Evolutionary conservation across 2,797 vertebrate species (phyloP), one percentile per base, ranked within the genome.

Genomic region (Clarias pachynema): DNA sequence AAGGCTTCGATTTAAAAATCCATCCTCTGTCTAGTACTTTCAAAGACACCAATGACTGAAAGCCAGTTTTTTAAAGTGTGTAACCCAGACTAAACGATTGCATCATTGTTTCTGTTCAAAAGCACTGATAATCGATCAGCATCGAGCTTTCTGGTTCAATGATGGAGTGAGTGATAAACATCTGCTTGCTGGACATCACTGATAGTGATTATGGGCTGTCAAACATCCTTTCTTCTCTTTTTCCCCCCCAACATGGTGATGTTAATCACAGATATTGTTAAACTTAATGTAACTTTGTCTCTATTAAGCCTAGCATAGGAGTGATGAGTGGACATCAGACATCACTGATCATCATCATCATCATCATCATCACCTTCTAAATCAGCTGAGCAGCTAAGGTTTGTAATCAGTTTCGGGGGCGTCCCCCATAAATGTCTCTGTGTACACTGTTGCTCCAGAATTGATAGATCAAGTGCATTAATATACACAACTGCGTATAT

Each of bases 161-260:
- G 85, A 88, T 88, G 88, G 85, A 88, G 88, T 86, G 74, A 79
- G 73, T 70, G 84, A 89, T 87, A 90, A 89, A 88, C 78, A 85
- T 72, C 65, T 75, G 56, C 73, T 82, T 29, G 85, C 88, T 89
- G 86, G 85, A 84, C 84, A 86, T 81, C 65, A 63, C 86, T 85
- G 89, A 90, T 90, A 90, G 86, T 85, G 85, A 87, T 87, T 85
- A 89, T 82, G 34, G 63, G 83, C 85, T 22, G 81, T 84, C 87
- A 89, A 87, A 89, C 86, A 86, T 85, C 79, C 83, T 86, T 2
- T 66, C 86, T 89, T 85, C 63, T 65, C 26, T 5, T 59, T 5
- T 4, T 16, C 8, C 57, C 34, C 12, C 6, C 5, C 20, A 8
- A 62, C 5, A 12, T 29, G 24, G 57, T 10, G 34, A n/a, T n/a